These are phyloP conservation scores for Stratiomys singularior DNA, from an alignment of 2,888 invertebrate genomes.

Conservation along the genomic window DNA sequence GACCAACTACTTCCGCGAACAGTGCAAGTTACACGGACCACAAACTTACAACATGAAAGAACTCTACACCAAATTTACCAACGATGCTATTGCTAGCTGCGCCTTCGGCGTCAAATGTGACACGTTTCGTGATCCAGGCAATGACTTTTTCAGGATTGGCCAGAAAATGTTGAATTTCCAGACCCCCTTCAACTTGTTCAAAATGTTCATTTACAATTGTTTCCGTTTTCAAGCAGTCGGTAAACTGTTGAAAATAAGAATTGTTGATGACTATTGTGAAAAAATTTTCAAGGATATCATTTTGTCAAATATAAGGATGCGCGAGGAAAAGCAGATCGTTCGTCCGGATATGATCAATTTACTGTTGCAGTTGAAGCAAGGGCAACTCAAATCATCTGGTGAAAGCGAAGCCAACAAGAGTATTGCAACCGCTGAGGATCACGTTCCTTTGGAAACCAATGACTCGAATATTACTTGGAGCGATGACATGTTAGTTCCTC, in stretches of 20 bases:
- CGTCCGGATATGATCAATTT: conserved; percentile 39
- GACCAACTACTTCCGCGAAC: background rate
- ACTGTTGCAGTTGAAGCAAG: conserved; percentile 21
- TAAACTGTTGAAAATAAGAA: conserved; percentile 1
- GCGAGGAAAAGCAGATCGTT: background rate
- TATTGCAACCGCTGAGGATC: conserved; percentile 4
- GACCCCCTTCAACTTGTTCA: background rate
- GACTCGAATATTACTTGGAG: conserved; percentile 32
- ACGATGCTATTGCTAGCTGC: conserved; percentile 69
- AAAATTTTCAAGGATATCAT: background rate
- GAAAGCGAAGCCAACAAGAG: conserved; percentile 2
- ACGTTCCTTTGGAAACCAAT: background rate
- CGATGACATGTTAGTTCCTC: conserved; percentile 53
- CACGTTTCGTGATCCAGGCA: conserved; percentile 65
- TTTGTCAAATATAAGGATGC: background rate
- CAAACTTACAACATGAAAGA: conserved; percentile 65
- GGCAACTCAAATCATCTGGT: background rate
- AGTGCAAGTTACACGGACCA: conserved; percentile 56
- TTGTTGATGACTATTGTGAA: background rate
- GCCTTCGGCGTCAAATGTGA: conserved; percentile 68
- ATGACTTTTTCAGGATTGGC: conserved; percentile 53
- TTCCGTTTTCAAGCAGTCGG: background rate
- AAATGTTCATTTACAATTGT: background rate
- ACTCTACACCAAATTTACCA: conserved; percentile 65
- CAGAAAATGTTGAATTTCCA: background rate